Base-by-base conservation (phyloP, 1,140 invertebrate species). In the Heliothis virescens region DNA sequence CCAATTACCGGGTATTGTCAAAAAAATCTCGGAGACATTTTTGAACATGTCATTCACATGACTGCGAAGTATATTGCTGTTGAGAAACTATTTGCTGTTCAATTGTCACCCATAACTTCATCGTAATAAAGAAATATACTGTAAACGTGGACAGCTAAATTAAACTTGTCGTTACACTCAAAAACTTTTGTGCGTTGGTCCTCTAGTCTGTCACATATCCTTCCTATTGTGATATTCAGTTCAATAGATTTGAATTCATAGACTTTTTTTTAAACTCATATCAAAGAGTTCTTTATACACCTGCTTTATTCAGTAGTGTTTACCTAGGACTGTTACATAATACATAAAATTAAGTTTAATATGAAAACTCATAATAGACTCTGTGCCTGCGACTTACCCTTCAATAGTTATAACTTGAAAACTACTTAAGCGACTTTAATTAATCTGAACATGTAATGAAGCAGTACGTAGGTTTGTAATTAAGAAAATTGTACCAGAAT, bases 1-100 rank as follows among this genome's bases (percentile, higher is more conserved):
- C 93, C 93, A 94, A 94, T 94, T 94, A 94, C 90, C 53, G 79
- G 29, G 89, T 87, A 94, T 94, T 94, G 92, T 94, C 89, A 89
- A 91, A 94, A 91, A 92, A 85, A 90, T 91, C 89, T 87, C 85
- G 85, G 92, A 89, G 93, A 94, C 92, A 94, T 92, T 92, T 89
- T 92, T 89, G 86, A 89, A 89, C 91, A 90, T 93, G 92, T 94
- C 92, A 93, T 92, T 94, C 91, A 89, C 77, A 85, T 85, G 83
- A 83, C 81, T 78, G 77, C 80, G 79, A 77, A 81, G 72, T 75
- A 77, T 80, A 57, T 72, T 50, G 75, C 71, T 72, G 75, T 55
- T 53, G 29, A 75, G 76, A 21, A 71, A 78, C 50, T 52, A n/a
- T 57, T 57, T 73, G 48, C 62, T 29, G 79, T 55, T 55, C 83